Conservation (phyloP, 2,888 invertebrate species). For the Campoplex nolae region DNA sequence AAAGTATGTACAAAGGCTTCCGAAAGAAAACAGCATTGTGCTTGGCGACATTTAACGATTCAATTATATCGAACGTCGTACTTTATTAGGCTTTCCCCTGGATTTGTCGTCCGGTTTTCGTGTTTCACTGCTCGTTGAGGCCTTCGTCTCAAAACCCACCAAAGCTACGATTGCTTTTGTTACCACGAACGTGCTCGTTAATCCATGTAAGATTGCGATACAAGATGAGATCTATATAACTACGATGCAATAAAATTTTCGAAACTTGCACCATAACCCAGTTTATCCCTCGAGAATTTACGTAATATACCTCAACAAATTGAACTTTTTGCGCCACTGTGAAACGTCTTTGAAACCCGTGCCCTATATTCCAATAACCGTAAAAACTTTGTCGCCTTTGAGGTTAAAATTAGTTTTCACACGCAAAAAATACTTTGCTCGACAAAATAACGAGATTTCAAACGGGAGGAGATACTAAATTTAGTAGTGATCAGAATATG, state of each 20-base stretch:
- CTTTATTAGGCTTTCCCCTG: constrained; percentile 30
- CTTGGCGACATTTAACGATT: constrained; percentile 18
- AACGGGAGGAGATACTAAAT: neutral
- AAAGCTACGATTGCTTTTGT: constrained; percentile 36
- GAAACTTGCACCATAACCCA: constrained; percentile 13
- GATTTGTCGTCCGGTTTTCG: neutral
- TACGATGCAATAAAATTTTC: constrained; percentile 44
- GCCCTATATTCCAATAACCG: neutral
- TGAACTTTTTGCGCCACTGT: neutral
- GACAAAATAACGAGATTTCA: neutral
- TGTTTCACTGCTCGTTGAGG: neutral
- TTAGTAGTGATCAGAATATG: neutral
- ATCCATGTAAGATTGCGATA: constrained; percentile 8
- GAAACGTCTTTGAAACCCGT: neutral
- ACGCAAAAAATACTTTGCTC: neutral
- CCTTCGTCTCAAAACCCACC: constrained; percentile 9
- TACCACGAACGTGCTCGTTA: constrained; percentile 12
- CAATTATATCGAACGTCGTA: constrained; percentile 18
- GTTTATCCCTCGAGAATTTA: neutral
- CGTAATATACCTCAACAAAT: neutral
- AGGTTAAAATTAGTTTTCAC: neutral
- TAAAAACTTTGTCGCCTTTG: neutral
- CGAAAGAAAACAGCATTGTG: neutral
- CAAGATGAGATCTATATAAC: neutral
- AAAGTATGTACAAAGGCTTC: neutral